phyloP scores from a whole-genome alignment of 2,888 invertebrate species.

The Embidobia sp. region DNA sequence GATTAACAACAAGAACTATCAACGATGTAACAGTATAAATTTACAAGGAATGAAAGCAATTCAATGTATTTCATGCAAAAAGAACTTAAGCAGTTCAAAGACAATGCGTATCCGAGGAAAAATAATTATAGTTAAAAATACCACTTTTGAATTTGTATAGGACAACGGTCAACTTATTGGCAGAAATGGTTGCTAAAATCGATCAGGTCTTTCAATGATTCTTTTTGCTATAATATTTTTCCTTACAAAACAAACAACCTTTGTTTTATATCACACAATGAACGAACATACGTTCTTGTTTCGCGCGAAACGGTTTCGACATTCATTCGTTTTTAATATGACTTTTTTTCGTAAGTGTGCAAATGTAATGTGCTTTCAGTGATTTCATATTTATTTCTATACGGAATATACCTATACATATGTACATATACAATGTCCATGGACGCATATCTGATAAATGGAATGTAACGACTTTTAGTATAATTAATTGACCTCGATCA shows the following conservation, averaged over 20 bases:
- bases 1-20: constrained; percentile 19
- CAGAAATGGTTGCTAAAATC: no score
- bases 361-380: constrained; percentile 65
- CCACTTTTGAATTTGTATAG: no score
- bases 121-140: constrained; percentile 20
- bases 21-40: constrained; percentile 31
- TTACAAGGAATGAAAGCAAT: no score
- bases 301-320: constrained; percentile 29
- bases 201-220: no score
- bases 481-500: constrained; percentile 57
- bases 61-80: no score
- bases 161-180: no score
- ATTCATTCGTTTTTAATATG: constrained; percentile 52
- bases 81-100: no score
- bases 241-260: constrained; percentile 23
- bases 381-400: constrained; percentile 58
- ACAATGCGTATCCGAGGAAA: background rate
- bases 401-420: constrained; percentile 62
- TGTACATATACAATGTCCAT: constrained; percentile 60
- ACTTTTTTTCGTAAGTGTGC: constrained; percentile 59
- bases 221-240: constrained; percentile 30
- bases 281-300: constrained; percentile 23
- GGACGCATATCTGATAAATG: constrained; percentile 64
- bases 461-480: constrained; percentile 57
- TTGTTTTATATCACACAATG: constrained; percentile 54